Percentiles rank a stretch among this genome's conserved stretches.
Conservation (phyloP, 1,140 invertebrate species). For the Sycophaga agraensis region DNA sequence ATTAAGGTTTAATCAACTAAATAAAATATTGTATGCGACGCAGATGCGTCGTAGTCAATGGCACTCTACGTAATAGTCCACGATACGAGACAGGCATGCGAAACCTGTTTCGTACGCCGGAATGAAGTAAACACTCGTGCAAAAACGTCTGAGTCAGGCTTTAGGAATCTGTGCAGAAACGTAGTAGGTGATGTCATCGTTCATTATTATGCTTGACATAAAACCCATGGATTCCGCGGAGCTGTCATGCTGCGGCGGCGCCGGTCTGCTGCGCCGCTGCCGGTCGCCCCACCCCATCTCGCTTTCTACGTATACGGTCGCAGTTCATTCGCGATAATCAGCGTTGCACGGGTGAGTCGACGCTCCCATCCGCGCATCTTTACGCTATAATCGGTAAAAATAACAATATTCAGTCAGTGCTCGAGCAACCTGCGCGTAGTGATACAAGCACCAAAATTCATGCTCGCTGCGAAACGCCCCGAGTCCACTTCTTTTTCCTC, state of each 20-base stretch:
- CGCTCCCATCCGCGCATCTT: conserved; percentile 39
- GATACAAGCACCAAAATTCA: no score
- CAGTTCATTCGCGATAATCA: conserved; percentile 14
- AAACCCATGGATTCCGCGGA: conserved; percentile 39
- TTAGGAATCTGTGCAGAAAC: conserved; percentile 53
- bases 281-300: no score
- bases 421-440: conserved; percentile 17
- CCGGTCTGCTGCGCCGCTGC: conserved; percentile 29
- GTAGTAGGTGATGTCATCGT: conserved; percentile 54
- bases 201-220: conserved; percentile 52
- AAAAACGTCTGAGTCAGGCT: conserved; percentile 46
- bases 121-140: conserved; percentile 39
- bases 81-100: no score
- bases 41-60: no score
- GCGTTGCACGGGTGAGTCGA: no score
- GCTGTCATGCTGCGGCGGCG: conserved; percentile 24
- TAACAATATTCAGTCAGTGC: conserved; percentile 36
- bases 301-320: background rate
- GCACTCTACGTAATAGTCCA: no score
- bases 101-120: conserved; percentile 38
- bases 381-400: conserved; percentile 43
- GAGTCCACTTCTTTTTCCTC: no score
- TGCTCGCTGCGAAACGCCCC: no score
- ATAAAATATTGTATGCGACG: no score
- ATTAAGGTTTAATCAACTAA: no score